These are phyloP conservation scores for Isurus oxyrinchus DNA, from an alignment of 2,113 vertebrate genomes.

Conservation along the genomic window DNA sequence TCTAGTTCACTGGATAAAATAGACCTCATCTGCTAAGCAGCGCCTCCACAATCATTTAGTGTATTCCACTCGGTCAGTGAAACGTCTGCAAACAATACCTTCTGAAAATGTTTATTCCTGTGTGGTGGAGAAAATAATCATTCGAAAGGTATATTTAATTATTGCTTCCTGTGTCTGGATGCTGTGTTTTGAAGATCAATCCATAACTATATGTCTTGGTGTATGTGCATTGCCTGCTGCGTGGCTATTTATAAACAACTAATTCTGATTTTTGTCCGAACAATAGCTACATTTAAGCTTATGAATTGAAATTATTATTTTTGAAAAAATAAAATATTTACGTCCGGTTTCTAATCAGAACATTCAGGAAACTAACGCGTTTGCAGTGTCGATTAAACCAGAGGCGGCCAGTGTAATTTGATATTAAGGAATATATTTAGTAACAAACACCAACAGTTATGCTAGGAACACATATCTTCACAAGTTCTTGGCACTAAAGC, in stretches of 20 bases:
- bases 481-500: neutral
- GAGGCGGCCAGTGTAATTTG: neutral
- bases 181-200: neutral
- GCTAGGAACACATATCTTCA: neutral
- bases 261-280: neutral
- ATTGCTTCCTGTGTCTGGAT: neutral
- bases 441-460: neutral
- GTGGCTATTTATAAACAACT: neutral
- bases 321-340: neutral
- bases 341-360: neutral
- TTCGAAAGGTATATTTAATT: neutral
- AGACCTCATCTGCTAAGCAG: slow-evolving; percentile 43
- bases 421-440: neutral
- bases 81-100: neutral
- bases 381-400: neutral
- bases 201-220: neutral
- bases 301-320: neutral
- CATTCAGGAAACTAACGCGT: neutral
- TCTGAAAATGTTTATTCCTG: neutral
- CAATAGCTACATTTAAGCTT: neutral
- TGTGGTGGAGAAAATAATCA: neutral
- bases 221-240: neutral
- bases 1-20: slow-evolving; percentile 51
- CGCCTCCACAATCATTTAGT: slow-evolving; percentile 33
- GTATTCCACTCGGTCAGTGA: neutral